phyloP scores from a whole-genome alignment of 2,113 vertebrate genomes.

The Gobio gobio region DNA sequence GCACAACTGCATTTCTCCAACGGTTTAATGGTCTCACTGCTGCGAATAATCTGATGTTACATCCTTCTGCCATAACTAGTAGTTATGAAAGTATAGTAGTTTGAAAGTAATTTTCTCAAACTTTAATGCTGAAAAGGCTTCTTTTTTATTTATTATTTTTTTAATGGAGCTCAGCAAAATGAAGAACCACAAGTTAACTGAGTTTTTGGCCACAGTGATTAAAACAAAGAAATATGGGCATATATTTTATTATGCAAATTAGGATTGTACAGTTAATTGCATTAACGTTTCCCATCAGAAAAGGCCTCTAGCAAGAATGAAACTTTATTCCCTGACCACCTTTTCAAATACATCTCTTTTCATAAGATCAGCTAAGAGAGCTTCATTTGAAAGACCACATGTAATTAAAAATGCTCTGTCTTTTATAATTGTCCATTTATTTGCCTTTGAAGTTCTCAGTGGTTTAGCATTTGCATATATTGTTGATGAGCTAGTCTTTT shows the following conservation, averaged over 20 bases:
- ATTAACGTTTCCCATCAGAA: slow-evolving; percentile 22
- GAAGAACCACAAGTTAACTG: neutral
- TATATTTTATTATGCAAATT: neutral
- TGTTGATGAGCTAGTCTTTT: slow-evolving; percentile 37
- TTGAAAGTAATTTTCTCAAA: neutral
- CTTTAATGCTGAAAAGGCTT: slow-evolving; percentile 8
- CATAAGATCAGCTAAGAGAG: slow-evolving; percentile 8
- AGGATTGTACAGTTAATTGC: slow-evolving; percentile 19
- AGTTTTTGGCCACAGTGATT: neutral
- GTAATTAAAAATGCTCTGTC: slow-evolving; percentile 18
- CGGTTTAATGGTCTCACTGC: neutral
- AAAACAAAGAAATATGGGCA: slow-evolving; percentile 7
- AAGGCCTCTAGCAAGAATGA: slow-evolving; percentile 4
- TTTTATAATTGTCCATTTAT: slow-evolving; percentile 18
- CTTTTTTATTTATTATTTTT: neutral
- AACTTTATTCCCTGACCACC: slow-evolving; percentile 19
- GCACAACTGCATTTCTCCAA: neutral
- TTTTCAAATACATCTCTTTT: slow-evolving; percentile 20
- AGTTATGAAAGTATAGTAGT: neutral
- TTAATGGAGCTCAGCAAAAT: neutral
- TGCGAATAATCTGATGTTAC: slow-evolving; percentile 3
- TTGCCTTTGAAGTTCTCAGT: slow-evolving; percentile 30
- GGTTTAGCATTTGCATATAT: slow-evolving; percentile 28
- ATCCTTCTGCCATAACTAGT: neutral
- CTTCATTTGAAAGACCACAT: slow-evolving; percentile 13